Percentiles rank a stretch among this genome's conserved stretches.
phyloP scores from a whole-genome alignment of 2,888 invertebrate species.

The Deilephila porcellus region DNA sequence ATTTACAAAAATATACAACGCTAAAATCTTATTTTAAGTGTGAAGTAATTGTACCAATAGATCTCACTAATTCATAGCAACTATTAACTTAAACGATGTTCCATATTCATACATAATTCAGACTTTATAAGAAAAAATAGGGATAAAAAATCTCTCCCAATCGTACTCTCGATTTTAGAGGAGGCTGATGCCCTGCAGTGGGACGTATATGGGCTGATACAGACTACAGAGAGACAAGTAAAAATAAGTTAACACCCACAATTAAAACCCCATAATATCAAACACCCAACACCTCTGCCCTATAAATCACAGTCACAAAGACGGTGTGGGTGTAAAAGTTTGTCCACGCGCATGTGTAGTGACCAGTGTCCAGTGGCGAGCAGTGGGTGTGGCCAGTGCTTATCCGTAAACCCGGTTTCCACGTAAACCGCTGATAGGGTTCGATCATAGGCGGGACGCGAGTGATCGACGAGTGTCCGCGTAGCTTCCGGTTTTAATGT shows the following conservation, averaged over 20 bases:
- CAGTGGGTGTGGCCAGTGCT: slow-evolving; percentile 71
- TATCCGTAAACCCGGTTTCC: slow-evolving; percentile 53
- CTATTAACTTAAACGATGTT: too few species aligned
- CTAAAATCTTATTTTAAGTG: too few species aligned
- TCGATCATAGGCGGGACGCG: slow-evolving; percentile 52
- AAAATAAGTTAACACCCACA: background rate
- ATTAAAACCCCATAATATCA: background rate
- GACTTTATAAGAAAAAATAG: too few species aligned
- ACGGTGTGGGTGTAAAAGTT: slow-evolving; percentile 64
- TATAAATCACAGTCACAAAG: slow-evolving; percentile 48
- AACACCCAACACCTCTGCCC: slow-evolving; percentile 36
- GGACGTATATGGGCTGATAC: too few species aligned
- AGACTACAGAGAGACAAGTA: too few species aligned
- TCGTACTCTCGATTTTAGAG: too few species aligned
- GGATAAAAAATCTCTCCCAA: too few species aligned
- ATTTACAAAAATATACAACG: too few species aligned
- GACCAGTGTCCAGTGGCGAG: slow-evolving; percentile 79
- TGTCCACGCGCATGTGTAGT: slow-evolving; percentile 76
- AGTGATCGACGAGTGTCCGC: slow-evolving; percentile 25
- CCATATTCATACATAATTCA: too few species aligned
- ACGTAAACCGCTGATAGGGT: slow-evolving; percentile 64
- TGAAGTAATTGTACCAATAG: too few species aligned
- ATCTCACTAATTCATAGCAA: too few species aligned
- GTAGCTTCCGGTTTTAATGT: background rate
- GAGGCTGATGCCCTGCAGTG: too few species aligned